A percentile compares a stretch with the other conserved stretches of the same genome.
Evolutionary conservation across 2,797 vertebrate genomes (phyloP).

Genomic region (Neosalanx taihuensis): DNA sequence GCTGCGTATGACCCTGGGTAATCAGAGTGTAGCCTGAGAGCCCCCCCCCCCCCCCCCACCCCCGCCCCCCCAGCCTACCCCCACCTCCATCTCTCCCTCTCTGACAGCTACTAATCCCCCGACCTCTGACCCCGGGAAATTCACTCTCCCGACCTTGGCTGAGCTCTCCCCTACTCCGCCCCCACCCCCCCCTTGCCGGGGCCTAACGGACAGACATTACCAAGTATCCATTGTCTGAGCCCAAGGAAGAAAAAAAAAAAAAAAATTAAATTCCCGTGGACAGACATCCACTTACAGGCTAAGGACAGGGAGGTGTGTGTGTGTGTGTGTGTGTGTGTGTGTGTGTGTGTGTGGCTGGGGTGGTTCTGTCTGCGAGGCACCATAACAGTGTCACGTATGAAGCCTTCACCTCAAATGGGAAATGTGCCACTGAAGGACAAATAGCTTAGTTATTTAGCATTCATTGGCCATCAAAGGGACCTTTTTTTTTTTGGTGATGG

Average conservation of each 20-base stretch:
- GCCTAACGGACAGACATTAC: constrained; percentile 66
- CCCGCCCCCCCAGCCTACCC: constrained; percentile 33
- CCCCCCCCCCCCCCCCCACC: constrained; percentile 33
- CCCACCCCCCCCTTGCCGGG: constrained; percentile 46
- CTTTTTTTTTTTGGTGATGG: neutral
- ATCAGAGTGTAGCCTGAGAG: constrained; percentile 33
- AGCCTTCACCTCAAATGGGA: constrained; percentile 30
- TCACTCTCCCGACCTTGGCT: constrained; percentile 75
- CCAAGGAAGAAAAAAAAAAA: too few relatives aligned
- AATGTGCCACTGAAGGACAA: constrained; percentile 27
- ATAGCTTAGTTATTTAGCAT: constrained; percentile 40
- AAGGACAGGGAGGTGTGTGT: constrained; percentile 35
- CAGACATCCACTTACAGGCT: constrained; percentile 61
- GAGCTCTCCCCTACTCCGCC: constrained; percentile 51
- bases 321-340: constrained; percentile 29
- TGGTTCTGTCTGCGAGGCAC: constrained; percentile 13
- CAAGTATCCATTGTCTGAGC: constrained; percentile 69
- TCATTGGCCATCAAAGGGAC: constrained; percentile 42
- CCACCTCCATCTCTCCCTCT: constrained; percentile 41
- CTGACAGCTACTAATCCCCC: constrained; percentile 78
- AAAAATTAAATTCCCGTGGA: constrained; percentile 68
- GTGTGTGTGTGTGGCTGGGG: constrained; percentile 17
- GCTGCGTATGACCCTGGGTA: constrained; percentile 39
- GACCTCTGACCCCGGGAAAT: constrained; percentile 81
- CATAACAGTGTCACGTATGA: constrained; percentile 12